Conservation (phyloP, 30 jellyfish, hydroid and myxozoan genomes). For the Mastigias papua region DNA sequence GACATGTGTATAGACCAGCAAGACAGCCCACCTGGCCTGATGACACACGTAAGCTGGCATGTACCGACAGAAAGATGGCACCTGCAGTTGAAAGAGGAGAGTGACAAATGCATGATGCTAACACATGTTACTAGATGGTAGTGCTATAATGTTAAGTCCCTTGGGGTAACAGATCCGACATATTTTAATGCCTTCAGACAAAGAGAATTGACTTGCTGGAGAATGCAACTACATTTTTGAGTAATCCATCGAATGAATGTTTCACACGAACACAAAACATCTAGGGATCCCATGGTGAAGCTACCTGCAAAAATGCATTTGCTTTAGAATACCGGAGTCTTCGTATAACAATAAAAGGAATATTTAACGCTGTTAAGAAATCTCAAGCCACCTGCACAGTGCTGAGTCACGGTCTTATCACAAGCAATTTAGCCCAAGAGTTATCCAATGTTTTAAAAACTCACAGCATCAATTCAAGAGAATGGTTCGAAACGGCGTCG, state of each 20-base stretch:
- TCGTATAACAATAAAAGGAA: not conserved
- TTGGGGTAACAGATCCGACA: too few relatives aligned
- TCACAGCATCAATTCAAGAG: constrained; percentile 13
- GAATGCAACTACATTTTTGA: not conserved
- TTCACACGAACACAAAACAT: not conserved
- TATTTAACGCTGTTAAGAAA: not conserved
- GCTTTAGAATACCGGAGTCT: not conserved
- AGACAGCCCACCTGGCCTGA: too few relatives aligned
- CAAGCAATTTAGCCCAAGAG: not conserved
- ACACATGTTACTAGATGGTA: too few relatives aligned
- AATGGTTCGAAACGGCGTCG: not conserved
- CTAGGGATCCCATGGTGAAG: not conserved
- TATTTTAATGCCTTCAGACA: not conserved
- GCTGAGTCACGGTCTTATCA: not conserved
- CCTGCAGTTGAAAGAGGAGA: too few relatives aligned
- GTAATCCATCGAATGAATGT: not conserved
- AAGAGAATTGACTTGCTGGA: not conserved
- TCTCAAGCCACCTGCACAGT: constrained; percentile 15
- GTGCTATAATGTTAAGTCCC: too few relatives aligned
- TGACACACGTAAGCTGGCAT: too few relatives aligned
- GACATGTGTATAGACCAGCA: too few relatives aligned
- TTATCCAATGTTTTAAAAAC: not conserved
- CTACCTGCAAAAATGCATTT: not conserved
- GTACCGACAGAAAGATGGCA: too few relatives aligned
- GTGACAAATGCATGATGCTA: too few relatives aligned